A percentile compares a stretch with the other conserved stretches of the same genome.
Conservation (phyloP, 1,140 invertebrate species). For the Drosophila asahinai region DNA sequence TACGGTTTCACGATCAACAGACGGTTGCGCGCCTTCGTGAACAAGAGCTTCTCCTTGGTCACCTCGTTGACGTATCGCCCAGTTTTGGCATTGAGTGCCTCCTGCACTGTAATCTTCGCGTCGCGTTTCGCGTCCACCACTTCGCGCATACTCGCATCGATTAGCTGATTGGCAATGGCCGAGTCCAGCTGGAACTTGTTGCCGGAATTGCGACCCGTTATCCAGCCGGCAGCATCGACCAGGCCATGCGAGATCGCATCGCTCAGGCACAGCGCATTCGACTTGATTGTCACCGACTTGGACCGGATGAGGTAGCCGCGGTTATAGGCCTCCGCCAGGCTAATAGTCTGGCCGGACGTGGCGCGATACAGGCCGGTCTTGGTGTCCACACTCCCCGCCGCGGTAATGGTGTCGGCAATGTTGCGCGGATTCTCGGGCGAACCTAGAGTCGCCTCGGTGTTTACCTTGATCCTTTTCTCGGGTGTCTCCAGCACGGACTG, state of each 20-base stretch:
- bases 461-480: slow-evolving; percentile 93
- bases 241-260: slow-evolving; percentile 93
- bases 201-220: slow-evolving; percentile 93
- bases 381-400: too few relatives aligned
- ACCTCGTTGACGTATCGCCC: too few relatives aligned
- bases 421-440: slow-evolving; percentile 76
- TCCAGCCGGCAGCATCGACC: slow-evolving; percentile 91
- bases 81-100: too few relatives aligned
- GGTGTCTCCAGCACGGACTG: slow-evolving; percentile 89
- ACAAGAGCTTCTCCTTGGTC: too few relatives aligned
- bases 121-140: slow-evolving; percentile 92
- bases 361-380: too few relatives aligned
- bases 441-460: slow-evolving; percentile 75
- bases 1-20: too few relatives aligned
- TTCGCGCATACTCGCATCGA: slow-evolving; percentile 92
- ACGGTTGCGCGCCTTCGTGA: too few relatives aligned
- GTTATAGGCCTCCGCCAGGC: slow-evolving; percentile 92
- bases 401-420: slow-evolving; percentile 92
- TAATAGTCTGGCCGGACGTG: slow-evolving; percentile 90
- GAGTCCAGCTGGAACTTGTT: slow-evolving; percentile 92
- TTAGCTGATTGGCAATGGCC: slow-evolving; percentile 91
- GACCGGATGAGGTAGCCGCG: slow-evolving; percentile 90
- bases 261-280: slow-evolving; percentile 90
- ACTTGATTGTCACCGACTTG: slow-evolving; percentile 91
- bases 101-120: slow-evolving; percentile 51